phyloP scores from a whole-genome alignment of 1,140 invertebrate genomes.

The Rhagoletis zephyria region DNA sequence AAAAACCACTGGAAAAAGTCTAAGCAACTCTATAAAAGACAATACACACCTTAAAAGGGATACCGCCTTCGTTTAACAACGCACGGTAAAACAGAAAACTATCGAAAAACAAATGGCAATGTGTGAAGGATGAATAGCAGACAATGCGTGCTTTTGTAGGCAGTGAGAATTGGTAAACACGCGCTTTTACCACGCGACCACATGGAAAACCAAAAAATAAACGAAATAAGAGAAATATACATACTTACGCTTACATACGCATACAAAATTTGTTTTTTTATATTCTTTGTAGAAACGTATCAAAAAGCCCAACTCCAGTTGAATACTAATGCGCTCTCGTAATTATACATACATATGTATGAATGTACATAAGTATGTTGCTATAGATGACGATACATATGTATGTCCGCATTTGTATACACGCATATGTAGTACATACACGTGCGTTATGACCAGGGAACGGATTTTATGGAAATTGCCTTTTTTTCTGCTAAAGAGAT shows the following conservation, averaged over 20 bases:
- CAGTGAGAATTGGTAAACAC: background rate
- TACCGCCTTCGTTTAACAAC: background rate
- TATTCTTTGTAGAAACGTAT: no score
- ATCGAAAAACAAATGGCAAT: background rate
- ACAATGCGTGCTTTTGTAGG: background rate
- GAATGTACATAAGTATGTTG: no score
- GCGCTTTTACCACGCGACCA: background rate
- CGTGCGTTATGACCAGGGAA: no score
- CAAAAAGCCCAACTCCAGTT: no score
- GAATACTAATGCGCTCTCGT: no score
- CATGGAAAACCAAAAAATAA: background rate
- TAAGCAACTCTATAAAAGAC: conserved; percentile 14
- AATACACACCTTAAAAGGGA: conserved; percentile 51
- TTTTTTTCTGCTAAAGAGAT: no score
- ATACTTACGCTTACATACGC: background rate
- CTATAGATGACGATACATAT: no score
- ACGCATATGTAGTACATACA: background rate
- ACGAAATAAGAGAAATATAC: background rate
- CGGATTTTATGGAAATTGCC: no score
- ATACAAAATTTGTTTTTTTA: background rate
- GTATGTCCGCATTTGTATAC: background rate
- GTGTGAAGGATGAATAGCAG: background rate
- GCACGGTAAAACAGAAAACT: conserved; percentile 1
- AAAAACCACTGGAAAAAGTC: conserved; percentile 10
- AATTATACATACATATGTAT: no score